Base-by-base conservation (phyloP, 2,797 vertebrate species). In the Cetoscarus ocellatus region DNA sequence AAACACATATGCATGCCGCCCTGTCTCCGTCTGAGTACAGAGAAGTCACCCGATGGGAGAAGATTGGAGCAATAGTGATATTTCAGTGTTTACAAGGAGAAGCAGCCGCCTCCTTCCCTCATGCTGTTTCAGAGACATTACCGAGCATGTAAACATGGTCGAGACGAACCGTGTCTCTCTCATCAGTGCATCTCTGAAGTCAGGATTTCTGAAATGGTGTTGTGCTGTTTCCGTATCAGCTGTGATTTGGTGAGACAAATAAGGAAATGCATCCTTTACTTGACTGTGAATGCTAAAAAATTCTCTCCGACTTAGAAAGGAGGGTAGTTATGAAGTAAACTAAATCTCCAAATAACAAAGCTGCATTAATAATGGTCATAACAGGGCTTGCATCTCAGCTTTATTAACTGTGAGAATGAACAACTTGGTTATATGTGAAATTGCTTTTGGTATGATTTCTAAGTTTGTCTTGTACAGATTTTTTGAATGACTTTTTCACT, bases 1-100 rank as follows among this genome's bases (percentile, higher is more conserved):
- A 59, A 51, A 73, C 45, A 47, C 44, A 50, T 57, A 17, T 39
- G 52, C 49, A 67, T 43, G 70, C 10, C 1, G 47, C 27, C 58
- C 61, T 19, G 40, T 68, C 57, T 70, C 57, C 56, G 18, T 75
- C 62, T 42, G 49, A 76, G 45, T 34, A 47, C 56, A 14, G 11
- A 44, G 43, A 51, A 67, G 63, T 44, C 57, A 80, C 67, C 61
- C 56, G 55, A 61, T 51, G 70, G 65, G 80, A 79, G 62, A 48
- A 64, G 19, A 67, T 5, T 47, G 65, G 67, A 74, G 67, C 11
- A 60, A 59, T 39, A 50, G 70, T 49, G 57, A 75, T 73, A 67
- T 60, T 56, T 18, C 19, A 56, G 51, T 59, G 73, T 78, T 81
- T 79, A 78, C 60, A 49, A 59, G 60, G 44, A 27, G 11, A 60